phyloP scores from a whole-genome alignment of 1,140 invertebrate species.

The Acromyrmex heyeri region DNA sequence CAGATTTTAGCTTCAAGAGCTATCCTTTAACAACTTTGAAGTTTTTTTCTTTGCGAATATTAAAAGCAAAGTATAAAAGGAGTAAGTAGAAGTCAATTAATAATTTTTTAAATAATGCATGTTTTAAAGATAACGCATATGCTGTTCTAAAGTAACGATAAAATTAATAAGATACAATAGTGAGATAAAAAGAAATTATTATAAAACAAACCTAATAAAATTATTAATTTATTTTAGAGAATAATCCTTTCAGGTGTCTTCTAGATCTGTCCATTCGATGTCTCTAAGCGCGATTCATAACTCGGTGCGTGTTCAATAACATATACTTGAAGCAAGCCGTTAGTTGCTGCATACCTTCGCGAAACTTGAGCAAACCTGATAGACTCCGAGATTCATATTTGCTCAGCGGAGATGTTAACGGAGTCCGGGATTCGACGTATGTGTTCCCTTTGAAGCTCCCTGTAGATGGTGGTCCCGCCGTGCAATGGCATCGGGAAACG shows the following conservation, averaged over 20 bases:
- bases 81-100: slow-evolving; percentile 3
- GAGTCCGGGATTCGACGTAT: neutral
- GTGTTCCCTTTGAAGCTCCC: slow-evolving; percentile 38
- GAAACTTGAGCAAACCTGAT: slow-evolving; percentile 19
- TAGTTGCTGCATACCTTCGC: neutral
- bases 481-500: slow-evolving; percentile 28
- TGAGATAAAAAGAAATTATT: neutral
- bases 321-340: neutral
- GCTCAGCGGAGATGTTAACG: slow-evolving; percentile 23
- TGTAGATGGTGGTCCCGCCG: slow-evolving; percentile 30
- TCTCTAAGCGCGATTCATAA: neutral
- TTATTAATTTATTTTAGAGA: neutral
- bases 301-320: neutral
- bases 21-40: slow-evolving; percentile 10
- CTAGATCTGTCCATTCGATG: neutral
- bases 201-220: neutral
- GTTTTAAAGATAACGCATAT: neutral
- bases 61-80: slow-evolving; percentile 1
- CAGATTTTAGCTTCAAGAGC: slow-evolving; percentile 17
- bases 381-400: slow-evolving; percentile 26
- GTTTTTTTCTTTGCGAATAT: slow-evolving; percentile 17
- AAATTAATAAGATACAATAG: neutral
- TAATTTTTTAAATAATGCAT: slow-evolving; percentile 25
- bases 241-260: neutral
- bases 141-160: neutral